These are phyloP conservation scores for Etheostoma spectabile DNA, from an alignment of 2,113 vertebrate genomes.

Conservation along the genomic window DNA sequence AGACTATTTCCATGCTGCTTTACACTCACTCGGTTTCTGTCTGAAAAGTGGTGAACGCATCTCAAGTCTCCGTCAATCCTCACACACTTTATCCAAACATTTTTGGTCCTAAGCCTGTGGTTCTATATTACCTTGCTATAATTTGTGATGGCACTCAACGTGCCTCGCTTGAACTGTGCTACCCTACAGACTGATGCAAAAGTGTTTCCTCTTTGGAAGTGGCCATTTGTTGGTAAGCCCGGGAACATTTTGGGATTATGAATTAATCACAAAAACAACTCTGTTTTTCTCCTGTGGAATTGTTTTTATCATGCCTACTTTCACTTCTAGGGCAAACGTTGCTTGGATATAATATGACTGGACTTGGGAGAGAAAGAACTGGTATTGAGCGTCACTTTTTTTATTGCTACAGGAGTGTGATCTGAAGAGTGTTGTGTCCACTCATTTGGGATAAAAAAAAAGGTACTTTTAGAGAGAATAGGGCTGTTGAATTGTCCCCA, in stretches of 20 bases:
- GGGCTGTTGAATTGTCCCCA: constrained; percentile 69
- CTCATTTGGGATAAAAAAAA: constrained; percentile 71
- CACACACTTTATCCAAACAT: constrained; percentile 48
- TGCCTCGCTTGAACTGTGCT: constrained; percentile 70
- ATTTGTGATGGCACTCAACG: constrained; percentile 70
- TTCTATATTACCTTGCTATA: constrained; percentile 69
- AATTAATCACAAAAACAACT: constrained; percentile 56
- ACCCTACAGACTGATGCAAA: constrained; percentile 72
- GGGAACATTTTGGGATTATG: constrained; percentile 66
- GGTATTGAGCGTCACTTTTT: constrained; percentile 60
- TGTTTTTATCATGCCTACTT: constrained; percentile 68
- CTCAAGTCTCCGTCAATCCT: constrained; percentile 32
- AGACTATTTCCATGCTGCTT: constrained; percentile 71
- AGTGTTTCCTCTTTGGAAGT: constrained; percentile 65
- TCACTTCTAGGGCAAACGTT: constrained; percentile 61
- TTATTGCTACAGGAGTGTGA: constrained; percentile 63
- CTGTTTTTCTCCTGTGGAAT: constrained; percentile 73
- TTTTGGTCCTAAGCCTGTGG: constrained; percentile 73
- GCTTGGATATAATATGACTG: constrained; percentile 54
- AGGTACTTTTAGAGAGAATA: constrained; percentile 72
- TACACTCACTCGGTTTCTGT: constrained; percentile 56
- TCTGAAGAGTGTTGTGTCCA: constrained; percentile 58
- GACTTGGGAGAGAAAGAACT: constrained; percentile 65
- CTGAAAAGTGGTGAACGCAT: constrained; percentile 57
- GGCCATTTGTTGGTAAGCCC: constrained; percentile 43